A percentile compares a stretch with the other conserved stretches of the same genome.
These are phyloP conservation scores for Amazona vittata DNA, from an alignment of 2,113 vertebrate genomes.

Conservation along the genomic window DNA sequence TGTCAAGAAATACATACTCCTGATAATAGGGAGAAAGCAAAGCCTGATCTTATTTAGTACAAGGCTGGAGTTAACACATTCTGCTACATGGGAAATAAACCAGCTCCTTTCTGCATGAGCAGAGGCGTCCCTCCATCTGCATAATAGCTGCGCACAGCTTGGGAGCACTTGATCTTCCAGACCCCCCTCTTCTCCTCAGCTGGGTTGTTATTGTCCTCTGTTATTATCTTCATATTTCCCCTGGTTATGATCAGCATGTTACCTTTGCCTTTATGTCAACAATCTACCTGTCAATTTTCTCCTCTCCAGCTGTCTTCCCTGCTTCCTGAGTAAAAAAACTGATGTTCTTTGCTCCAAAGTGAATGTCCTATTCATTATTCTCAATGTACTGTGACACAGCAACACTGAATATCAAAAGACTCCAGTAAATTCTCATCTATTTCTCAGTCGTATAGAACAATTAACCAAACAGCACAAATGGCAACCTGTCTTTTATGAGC, in stretches of 20 bases:
- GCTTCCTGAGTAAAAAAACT: constrained; percentile 28
- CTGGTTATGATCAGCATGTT: constrained; percentile 48
- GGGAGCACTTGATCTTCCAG: constrained; percentile 50
- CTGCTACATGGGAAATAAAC: neutral
- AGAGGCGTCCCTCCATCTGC: neutral
- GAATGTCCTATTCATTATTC: constrained; percentile 43
- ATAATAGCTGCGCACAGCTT: constrained; percentile 40
- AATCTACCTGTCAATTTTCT: constrained; percentile 58
- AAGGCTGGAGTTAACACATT: constrained; percentile 20
- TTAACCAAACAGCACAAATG: constrained; percentile 8
- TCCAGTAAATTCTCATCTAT: constrained; percentile 14
- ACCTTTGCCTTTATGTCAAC: constrained; percentile 14
- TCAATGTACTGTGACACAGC: constrained; percentile 22
- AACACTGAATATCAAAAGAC: neutral
- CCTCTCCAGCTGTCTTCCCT: constrained; percentile 34
- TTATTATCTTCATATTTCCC: constrained; percentile 60
- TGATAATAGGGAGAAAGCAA: neutral
- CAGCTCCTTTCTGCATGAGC: neutral
- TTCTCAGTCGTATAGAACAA: constrained; percentile 16
- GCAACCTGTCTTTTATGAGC: neutral
- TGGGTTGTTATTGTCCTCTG: constrained; percentile 41
- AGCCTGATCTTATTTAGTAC: neutral
- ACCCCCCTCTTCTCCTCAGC: constrained; percentile 13
- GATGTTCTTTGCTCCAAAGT: constrained; percentile 15
- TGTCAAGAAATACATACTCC: constrained; percentile 12